phyloP scores from a whole-genome alignment of 2,888 invertebrate species.

The Acrocyrtus sp. region DNA sequence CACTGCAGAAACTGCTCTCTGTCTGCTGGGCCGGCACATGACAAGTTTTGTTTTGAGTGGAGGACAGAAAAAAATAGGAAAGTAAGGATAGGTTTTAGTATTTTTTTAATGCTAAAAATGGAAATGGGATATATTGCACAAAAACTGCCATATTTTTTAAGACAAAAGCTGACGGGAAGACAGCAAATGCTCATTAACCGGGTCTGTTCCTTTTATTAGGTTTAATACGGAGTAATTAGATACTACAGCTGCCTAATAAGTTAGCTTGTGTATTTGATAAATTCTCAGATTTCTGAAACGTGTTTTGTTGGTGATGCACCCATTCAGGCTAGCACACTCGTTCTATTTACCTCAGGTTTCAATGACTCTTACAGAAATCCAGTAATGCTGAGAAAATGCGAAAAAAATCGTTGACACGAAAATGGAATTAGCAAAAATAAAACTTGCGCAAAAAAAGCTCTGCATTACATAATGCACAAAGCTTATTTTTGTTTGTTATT shows the following conservation, averaged over 20 bases:
- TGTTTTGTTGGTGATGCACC: constrained; percentile 25
- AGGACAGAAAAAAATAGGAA: constrained; percentile 15
- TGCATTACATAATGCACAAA: no score
- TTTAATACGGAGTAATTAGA: constrained; percentile 38
- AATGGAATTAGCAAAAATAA: no score
- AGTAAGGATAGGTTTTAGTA: constrained; percentile 13
- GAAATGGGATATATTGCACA: neutral
- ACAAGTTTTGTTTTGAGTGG: neutral
- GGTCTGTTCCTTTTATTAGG: constrained; percentile 22
- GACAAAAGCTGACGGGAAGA: neutral
- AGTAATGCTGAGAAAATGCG: neutral
- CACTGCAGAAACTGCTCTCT: neutral
- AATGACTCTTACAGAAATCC: neutral
- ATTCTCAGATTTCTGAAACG: no score
- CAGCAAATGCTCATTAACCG: constrained; percentile 35
- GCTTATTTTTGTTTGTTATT: no score
- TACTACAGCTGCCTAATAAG: no score
- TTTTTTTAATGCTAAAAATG: neutral
- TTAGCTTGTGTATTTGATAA: no score
- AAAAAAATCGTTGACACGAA: neutral
- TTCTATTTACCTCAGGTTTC: neutral
- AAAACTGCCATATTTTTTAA: no score
- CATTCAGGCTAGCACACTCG: neutral
- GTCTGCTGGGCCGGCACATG: neutral
- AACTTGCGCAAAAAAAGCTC: no score